Evolutionary conservation across 53 echinoderm and acorn worm species (phyloP), one percentile per base, ranked within the genome.

Genomic region (Pentamera pediparva): DNA sequence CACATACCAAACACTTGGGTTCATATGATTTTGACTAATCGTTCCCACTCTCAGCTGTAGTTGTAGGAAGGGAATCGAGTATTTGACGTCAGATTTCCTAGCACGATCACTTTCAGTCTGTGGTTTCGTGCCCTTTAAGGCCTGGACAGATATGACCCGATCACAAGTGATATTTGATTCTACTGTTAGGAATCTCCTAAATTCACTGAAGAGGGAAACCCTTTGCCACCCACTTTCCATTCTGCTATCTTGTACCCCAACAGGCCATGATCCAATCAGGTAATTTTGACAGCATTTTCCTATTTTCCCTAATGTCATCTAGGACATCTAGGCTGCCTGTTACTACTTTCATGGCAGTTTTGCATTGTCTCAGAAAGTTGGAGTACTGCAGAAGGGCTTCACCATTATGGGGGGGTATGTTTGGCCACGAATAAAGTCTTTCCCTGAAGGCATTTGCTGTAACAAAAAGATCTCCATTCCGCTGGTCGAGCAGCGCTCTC

Each of bases 111-210:
- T 65, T 41, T 26, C 43, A 41, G 25, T 29, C 26, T 41, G 10
- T 19, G 6, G 3, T n/a, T n/a, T n/a, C n/a, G n/a, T n/a, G n/a
- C n/a, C n/a, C n/a, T n/a, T 65, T 65, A 65, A 40, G 5, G 65
- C 65, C 25, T 65, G 65, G 4, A 65, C 25, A 3, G 65, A 65
- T 11, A 76, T 73, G 20, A 69, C 58, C 12, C 78, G 78, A 49
- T 87, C 81, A 33, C 67, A 69, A 0, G 82, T 75, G 32, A 83
- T 74, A 36, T 78, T 73, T 19, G 83, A 78, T 79, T 83, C 79
- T 21, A 75, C 69, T 7, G 19, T 30, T 26, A 83, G 40, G 55
- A 75, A 87, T n/a, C 67, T 54, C 30, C 39, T 65, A 52, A 83
- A 88, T 25, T 79, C 78, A 17, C 37, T 57, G 30, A 75, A 76